phyloP scores from a whole-genome alignment of 2,113 vertebrate species.

The Lathamus discolor region DNA sequence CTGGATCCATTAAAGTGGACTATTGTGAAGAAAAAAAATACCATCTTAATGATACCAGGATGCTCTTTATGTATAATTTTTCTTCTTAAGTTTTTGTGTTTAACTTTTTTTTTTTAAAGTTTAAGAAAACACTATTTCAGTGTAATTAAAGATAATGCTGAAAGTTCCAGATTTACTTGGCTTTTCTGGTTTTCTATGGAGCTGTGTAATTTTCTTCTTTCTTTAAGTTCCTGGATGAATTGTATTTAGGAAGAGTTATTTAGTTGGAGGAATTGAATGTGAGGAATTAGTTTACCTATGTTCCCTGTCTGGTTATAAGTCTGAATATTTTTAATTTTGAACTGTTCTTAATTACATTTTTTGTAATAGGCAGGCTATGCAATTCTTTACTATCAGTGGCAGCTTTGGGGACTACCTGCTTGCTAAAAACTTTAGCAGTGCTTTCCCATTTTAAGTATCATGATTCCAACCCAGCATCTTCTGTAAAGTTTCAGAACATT shows the following conservation, averaged over 20 bases:
- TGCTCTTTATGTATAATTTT: background rate
- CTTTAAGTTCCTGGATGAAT: background rate
- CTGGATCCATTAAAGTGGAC: background rate
- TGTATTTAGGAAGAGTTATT: background rate
- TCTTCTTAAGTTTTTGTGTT: background rate
- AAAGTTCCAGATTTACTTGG: background rate
- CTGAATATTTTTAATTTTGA: background rate
- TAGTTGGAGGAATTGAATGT: background rate
- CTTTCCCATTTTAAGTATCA: background rate
- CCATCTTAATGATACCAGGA: background rate
- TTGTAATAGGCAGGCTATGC: background rate
- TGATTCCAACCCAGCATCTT: background rate
- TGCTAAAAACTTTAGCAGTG: background rate
- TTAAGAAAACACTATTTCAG: background rate
- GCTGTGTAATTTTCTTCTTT: background rate
- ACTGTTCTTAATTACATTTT: background rate
- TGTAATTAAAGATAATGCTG: background rate
- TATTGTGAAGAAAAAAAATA: background rate
- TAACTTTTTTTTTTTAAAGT: background rate
- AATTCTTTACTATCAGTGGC: background rate
- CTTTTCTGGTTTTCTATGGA: background rate
- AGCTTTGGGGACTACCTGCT: background rate
- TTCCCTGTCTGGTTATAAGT: background rate
- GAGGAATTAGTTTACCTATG: background rate
- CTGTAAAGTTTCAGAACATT: background rate